Evolutionary conservation across 2,797 vertebrate species (phyloP).

Genomic region (Pelobates cultripes): DNA sequence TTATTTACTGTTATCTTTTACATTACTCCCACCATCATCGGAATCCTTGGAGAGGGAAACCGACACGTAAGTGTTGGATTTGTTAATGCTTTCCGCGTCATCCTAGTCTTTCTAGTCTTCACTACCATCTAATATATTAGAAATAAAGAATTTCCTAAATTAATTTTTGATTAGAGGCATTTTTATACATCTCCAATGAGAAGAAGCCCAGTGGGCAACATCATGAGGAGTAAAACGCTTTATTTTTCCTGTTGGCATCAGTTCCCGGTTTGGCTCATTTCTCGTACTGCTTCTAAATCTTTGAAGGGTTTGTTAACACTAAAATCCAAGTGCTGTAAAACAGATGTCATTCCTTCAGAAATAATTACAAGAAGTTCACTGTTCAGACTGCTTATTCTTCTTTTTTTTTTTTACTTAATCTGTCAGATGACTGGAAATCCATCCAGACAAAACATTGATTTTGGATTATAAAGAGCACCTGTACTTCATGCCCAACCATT

Average conservation of each 20-base stretch:
- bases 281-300: conserved; percentile 1
- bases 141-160: neutral
- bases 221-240: neutral
- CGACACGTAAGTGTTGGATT: neutral
- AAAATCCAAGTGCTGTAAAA: conserved; percentile 2
- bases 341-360: conserved; percentile 3
- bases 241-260: neutral
- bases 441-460: conserved; percentile 3
- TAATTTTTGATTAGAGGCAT: too few species aligned
- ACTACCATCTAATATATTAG: too few species aligned
- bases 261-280: conserved; percentile 8
- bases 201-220: neutral
- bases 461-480: neutral
- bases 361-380: neutral
- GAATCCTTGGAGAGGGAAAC: neutral
- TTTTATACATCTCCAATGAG: neutral
- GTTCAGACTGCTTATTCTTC: neutral
- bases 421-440: neutral
- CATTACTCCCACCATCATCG: neutral
- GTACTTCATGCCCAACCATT: neutral
- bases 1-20: neutral
- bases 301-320: conserved; percentile 12
- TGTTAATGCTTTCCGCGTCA: too few species aligned
- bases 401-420: too few species aligned
- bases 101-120: too few species aligned